A percentile compares a stretch with the other conserved stretches of the same genome.
Evolutionary conservation across 2,888 invertebrate genomes (phyloP).

Genomic region (Tetropium fuscum): DNA sequence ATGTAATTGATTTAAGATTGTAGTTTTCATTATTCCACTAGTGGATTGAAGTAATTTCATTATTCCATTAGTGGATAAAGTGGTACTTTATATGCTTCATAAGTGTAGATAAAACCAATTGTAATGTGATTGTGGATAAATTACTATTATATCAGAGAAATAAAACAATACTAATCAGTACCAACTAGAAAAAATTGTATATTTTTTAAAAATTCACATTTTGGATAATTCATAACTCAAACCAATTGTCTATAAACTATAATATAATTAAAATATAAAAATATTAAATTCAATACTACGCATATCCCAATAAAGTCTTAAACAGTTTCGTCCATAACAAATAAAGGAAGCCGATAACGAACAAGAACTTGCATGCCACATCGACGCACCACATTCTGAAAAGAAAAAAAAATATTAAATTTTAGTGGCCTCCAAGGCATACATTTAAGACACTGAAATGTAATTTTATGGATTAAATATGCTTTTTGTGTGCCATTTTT

Average conservation of each 20-base stretch:
- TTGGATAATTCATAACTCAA: conserved; percentile 4
- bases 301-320: conserved; percentile 28
- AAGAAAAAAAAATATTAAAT: conserved; percentile 40
- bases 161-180: not conserved
- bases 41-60: too few species aligned
- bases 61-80: too few species aligned
- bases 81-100: too few species aligned
- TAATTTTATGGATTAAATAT: too few species aligned
- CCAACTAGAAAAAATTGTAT: not conserved
- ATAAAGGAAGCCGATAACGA: conserved; percentile 44
- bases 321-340: conserved; percentile 42
- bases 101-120: too few species aligned
- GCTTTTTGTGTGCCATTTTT: too few species aligned
- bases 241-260: conserved; percentile 2
- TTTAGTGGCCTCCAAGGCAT: too few species aligned
- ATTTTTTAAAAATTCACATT: conserved; percentile 3
- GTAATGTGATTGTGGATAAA: too few species aligned
- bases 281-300: conserved; percentile 4
- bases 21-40: too few species aligned
- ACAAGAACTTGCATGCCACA: conserved; percentile 43
- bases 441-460: too few species aligned
- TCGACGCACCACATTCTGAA: conserved; percentile 56
- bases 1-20: too few species aligned
- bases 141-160: too few species aligned
- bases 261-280: not conserved